Evolutionary conservation across 2,113 vertebrate genomes (phyloP).

Genomic region (Ictalurus punctatus): DNA sequence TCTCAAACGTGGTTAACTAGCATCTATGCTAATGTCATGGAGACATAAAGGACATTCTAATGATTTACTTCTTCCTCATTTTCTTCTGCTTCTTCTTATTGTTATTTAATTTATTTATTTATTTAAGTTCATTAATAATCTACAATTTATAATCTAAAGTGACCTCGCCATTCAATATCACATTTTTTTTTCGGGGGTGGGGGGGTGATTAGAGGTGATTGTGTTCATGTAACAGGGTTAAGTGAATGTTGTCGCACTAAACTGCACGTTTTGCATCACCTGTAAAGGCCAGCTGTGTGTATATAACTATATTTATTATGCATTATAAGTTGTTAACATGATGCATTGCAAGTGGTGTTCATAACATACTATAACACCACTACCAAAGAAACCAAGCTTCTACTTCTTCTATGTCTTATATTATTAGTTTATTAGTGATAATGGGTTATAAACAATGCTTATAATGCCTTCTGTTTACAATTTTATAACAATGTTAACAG

Average conservation of each 20-base stretch:
- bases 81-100: no score
- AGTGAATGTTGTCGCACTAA: background rate
- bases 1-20: background rate
- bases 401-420: background rate
- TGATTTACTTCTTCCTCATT: background rate
- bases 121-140: background rate
- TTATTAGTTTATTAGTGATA: background rate
- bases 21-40: background rate
- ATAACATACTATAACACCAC: background rate
- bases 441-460: background rate
- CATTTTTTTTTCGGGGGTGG: no score
- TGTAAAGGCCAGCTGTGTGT: background rate
- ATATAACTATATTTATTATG: background rate
- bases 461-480: background rate
- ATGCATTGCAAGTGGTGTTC: background rate
- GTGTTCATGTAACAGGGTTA: background rate
- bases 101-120: no score
- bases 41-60: background rate
- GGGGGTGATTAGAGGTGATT: background rate
- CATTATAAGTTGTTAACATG: background rate
- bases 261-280: background rate
- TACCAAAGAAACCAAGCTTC: background rate
- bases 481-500: background rate
- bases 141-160: background rate
- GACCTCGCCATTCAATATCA: background rate